Evolutionary conservation across 2,888 invertebrate genomes (phyloP), one percentile per base, ranked within the genome.

Genomic region (Drosophila birchii): DNA sequence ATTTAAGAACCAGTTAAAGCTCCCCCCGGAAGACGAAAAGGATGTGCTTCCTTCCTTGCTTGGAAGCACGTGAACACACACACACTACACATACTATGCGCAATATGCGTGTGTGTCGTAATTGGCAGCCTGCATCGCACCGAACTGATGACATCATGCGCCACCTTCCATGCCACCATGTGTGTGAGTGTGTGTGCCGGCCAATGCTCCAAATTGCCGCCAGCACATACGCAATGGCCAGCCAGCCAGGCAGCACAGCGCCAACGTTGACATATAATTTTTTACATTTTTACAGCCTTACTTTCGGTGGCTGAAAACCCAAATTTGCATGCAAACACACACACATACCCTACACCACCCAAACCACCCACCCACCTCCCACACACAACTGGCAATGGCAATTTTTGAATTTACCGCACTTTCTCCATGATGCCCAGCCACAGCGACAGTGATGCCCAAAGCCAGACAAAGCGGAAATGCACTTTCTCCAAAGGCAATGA

Each of bases 61-160:
- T 36, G 6, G 36, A 39, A 70, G 45, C 70, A 29, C 70, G 39
- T 70, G 57, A 55, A 23, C 12, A 49, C 26, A 47, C 45, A 63
- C 47, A 23, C 26, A 26, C 23, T n/a, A 23, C 14, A 29, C 18
- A 11, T n/a, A 11, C 20, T 23, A 11, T 16, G 11, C 23, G 23
- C 41, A n/a, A 18, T 67, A 38, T 59, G 75, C 44, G 61, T 55
- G 71, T 80, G 63, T 81, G 80, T 84, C 81, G 76, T 78, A 83
- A 83, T 78, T 83, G 86, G 86, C 80, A 61, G 88, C 61, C 76
- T 63, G 80, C 69, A 71, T 64, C 67, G 56, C 69, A 47, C 12
- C 64, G 8, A 41, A 57, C 56, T 75, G 86, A 88, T 83, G 83
- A 83, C 83, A 83, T 83, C 83, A 83, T 86, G 87, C 87, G 72